These are phyloP conservation scores for Hapalemur alaotrensis DNA, from an alignment of 2,797 vertebrate genomes.

Conservation along the genomic window DNA sequence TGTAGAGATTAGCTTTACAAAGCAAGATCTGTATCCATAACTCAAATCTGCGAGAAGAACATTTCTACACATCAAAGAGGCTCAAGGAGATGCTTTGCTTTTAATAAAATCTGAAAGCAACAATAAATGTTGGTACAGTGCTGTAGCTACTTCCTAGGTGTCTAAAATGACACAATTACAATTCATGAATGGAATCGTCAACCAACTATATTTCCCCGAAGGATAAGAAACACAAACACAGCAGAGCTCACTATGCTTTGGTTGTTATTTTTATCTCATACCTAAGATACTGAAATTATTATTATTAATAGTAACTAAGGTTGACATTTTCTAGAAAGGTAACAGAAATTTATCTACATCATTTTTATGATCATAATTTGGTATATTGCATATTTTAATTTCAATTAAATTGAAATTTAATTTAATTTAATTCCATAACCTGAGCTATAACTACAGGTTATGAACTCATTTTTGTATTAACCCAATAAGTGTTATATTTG, in stretches of 20 bases:
- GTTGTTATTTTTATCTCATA: neutral
- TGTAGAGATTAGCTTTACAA: neutral
- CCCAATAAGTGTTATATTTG: neutral
- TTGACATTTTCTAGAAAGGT: neutral
- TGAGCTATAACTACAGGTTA: neutral
- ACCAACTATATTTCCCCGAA: neutral
- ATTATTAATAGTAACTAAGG: neutral
- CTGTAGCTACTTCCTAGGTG: neutral
- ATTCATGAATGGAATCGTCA: neutral
- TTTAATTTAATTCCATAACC: no score
- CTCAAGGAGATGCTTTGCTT: neutral
- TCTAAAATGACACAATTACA: neutral
- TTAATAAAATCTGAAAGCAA: conserved; percentile 3
- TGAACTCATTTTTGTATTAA: neutral
- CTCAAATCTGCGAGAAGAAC: neutral
- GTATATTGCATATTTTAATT: neutral
- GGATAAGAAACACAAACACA: neutral
- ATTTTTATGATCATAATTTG: neutral
- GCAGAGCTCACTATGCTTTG: neutral
- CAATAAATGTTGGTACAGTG: neutral
- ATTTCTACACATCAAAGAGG: conserved; percentile 17
- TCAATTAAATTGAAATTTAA: neutral
- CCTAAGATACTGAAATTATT: neutral
- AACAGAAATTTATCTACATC: neutral
- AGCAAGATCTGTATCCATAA: neutral